Base-by-base conservation (phyloP, 1,140 invertebrate species). In the Atta cephalotes region DNA sequence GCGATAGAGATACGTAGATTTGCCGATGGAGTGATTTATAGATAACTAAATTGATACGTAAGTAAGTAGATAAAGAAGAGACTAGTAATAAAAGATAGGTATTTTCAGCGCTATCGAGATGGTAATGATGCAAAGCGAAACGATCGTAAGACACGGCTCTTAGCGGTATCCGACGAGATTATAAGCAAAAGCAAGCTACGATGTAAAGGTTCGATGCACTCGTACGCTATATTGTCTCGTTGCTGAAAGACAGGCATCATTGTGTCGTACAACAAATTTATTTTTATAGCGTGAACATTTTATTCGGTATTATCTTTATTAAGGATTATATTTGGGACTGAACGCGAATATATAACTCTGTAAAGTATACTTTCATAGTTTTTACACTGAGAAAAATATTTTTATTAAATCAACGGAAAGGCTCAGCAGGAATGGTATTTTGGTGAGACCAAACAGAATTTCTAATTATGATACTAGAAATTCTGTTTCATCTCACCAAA, bases 41-140 rank as follows among this genome's bases (percentile, higher is more conserved):
- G 90, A 91, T 91, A 91, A 91, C 89, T 89, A 91, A 91, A 91
- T 91, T 91, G 90, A 91, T 91, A 90, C 89, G 90, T 90, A 87
- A 91, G 89, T 87, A 86, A 72, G 74, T 79, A 82, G 89, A 90
- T 90, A 90, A 90, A 90, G 89, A 79, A 77, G 74, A 85, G 89
- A 78, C 62, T 76, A 65, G 84, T 90, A 91, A 91, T 90, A 91
- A 91, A 88, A 81, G 87, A 87, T 90, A 84, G 90, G 66, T 70
- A 85, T 87, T 90, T 72, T 58, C 35, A 58, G 39, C 53, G 58
- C 65, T 86, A 86, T 88, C 76, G 49, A 35, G 77, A 21, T 58
- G 78, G 87, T 91, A 91, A 91, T 91, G 90, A 90, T 79, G 87
- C 84, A 77, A 87, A 88, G 79, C 87, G 81, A 82, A 82, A 53